These are phyloP conservation scores for Uropsilus gracilis DNA, from an alignment of 2,113 vertebrate genomes.

Conservation along the genomic window DNA sequence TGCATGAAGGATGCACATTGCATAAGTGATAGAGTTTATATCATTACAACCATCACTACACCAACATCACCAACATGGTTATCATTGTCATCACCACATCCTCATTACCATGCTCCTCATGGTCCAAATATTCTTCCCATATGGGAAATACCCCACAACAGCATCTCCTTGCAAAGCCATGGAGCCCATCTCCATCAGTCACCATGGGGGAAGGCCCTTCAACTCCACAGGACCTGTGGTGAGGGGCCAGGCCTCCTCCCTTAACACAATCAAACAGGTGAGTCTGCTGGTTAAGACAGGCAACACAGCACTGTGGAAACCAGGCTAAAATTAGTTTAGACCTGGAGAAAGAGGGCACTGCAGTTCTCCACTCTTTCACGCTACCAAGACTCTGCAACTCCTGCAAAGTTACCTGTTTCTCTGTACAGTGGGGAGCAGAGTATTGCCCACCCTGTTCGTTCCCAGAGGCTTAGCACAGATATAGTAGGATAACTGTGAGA, in stretches of 20 bases:
- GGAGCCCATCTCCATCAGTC: accelerated
- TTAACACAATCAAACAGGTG: background rate
- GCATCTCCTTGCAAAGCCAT: background rate
- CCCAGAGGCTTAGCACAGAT: accelerated
- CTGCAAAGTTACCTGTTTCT: background rate
- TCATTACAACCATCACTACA: background rate
- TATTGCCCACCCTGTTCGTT: accelerated
- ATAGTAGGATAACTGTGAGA: background rate
- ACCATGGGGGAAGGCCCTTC: accelerated
- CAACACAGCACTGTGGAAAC: accelerated
- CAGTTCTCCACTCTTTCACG: background rate
- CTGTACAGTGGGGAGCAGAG: accelerated
- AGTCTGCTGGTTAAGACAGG: background rate
- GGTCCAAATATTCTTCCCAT: background rate
- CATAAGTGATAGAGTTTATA: background rate
- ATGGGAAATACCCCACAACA: background rate
- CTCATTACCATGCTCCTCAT: background rate
- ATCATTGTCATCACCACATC: too few species aligned
- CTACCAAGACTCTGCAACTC: too few species aligned
- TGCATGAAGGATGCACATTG: background rate
- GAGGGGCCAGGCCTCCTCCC: background rate
- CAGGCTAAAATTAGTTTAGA: background rate
- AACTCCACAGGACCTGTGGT: accelerated
- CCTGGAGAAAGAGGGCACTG: background rate
- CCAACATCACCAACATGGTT: background rate